Evolutionary conservation across 2,888 invertebrate genomes (phyloP).

Genomic region (Vannuccia rotundouncinata): DNA sequence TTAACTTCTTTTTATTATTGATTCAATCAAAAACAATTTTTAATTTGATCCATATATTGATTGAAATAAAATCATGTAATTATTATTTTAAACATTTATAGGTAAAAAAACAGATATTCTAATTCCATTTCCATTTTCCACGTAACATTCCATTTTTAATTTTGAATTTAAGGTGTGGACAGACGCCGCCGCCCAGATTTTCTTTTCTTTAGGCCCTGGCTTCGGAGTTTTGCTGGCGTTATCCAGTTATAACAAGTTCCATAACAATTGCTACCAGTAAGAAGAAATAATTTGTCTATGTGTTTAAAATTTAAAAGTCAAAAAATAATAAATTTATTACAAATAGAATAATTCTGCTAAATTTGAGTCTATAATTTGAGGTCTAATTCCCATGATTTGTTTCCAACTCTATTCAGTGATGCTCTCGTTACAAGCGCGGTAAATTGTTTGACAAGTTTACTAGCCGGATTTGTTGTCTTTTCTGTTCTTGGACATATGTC

Average conservation of each 20-base stretch:
- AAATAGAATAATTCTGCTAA: too few relatives aligned
- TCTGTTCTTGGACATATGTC: slow-evolving; percentile 66
- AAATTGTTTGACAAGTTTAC: slow-evolving; percentile 42
- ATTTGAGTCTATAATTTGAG: too few relatives aligned
- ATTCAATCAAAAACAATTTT: too few relatives aligned
- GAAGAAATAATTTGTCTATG: slow-evolving; percentile 36
- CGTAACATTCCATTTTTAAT: background rate
- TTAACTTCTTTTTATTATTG: too few relatives aligned
- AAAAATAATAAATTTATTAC: too few relatives aligned
- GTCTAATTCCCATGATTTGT: too few relatives aligned
- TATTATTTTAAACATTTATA: too few relatives aligned
- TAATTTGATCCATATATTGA: too few relatives aligned
- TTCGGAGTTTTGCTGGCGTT: slow-evolving; percentile 81
- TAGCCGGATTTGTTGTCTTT: slow-evolving; percentile 49
- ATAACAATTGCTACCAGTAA: slow-evolving; percentile 69
- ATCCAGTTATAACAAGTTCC: slow-evolving; percentile 85
- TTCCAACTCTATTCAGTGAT: slow-evolving; percentile 41
- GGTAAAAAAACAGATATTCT: background rate
- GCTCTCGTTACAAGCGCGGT: slow-evolving; percentile 43
- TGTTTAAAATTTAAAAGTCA: slow-evolving; percentile 6
- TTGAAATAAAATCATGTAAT: too few relatives aligned
- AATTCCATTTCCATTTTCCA: background rate
- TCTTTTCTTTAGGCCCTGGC: slow-evolving; percentile 84
- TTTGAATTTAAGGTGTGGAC: slow-evolving; percentile 70
- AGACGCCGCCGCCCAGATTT: slow-evolving; percentile 85